phyloP scores from a whole-genome alignment of 2,113 vertebrate genomes.

The Muntiacus muntjak region DNA sequence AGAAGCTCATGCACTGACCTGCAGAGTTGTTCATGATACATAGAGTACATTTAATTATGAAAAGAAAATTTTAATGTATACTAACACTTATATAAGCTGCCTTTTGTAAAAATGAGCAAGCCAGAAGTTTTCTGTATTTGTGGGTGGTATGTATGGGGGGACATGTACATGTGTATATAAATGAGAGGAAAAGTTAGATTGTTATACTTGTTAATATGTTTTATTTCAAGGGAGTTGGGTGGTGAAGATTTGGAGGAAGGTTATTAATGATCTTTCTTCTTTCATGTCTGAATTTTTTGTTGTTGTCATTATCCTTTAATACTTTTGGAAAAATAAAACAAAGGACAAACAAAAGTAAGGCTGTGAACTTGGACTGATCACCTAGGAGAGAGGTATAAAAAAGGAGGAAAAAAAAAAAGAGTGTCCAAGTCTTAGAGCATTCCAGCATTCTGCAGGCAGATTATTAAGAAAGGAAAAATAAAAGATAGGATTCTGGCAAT shows the following conservation, averaged over 20 bases:
- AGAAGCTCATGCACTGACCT: neutral
- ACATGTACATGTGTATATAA: no score
- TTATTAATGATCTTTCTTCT: neutral
- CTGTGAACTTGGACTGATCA: neutral
- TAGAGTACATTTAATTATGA: neutral
- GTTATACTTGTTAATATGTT: neutral
- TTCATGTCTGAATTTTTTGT: neutral
- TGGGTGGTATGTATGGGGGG: accelerated
- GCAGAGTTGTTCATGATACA: accelerated
- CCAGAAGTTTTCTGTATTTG: neutral
- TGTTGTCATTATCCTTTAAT: neutral
- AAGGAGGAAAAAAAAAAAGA: neutral
- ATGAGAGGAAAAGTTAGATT: neutral
- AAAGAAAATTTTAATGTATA: neutral
- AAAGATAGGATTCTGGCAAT: neutral
- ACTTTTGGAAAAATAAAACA: neutral
- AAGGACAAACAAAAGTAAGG: neutral
- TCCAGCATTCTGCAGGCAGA: neutral
- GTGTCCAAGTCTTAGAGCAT: neutral
- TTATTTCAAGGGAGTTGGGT: neutral
- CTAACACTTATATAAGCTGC: neutral
- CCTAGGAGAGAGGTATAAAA: neutral
- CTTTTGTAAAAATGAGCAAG: neutral
- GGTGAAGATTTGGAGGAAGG: neutral
- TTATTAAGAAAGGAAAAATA: neutral